A percentile compares a stretch with the other conserved stretches of the same genome.
phyloP scores from a whole-genome alignment of 2,113 vertebrate genomes.

The Lamprologus speciosus region DNA sequence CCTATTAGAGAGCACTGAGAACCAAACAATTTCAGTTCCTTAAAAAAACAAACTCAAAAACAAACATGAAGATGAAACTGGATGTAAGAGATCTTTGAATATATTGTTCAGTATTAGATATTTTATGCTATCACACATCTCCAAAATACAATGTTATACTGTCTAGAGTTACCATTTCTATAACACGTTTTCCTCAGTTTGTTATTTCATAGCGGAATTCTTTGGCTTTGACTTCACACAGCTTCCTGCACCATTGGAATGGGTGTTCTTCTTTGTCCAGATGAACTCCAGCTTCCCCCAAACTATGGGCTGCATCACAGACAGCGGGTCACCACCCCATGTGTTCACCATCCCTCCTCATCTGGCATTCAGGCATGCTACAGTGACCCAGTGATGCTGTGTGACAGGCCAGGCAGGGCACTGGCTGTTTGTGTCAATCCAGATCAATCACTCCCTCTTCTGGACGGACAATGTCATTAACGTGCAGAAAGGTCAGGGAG shows the following conservation, averaged over 20 bases:
- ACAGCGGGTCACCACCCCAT: constrained; percentile 44
- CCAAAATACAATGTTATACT: not conserved
- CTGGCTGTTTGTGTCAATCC: constrained; percentile 71
- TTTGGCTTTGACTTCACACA: not conserved
- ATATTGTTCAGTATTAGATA: not conserved
- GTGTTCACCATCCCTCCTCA: constrained; percentile 53
- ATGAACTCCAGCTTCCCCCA: not conserved
- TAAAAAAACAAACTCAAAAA: not conserved
- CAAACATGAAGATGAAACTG: not conserved
- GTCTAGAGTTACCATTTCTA: not conserved
- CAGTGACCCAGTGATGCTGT: constrained; percentile 66
- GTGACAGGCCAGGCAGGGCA: constrained; percentile 64
- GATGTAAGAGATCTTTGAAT: not conserved
- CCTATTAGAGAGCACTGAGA: not conserved
- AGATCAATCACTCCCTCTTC: constrained; percentile 71
- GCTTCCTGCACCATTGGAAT: not conserved
- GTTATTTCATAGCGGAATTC: not conserved
- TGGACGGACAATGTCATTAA: constrained; percentile 64
- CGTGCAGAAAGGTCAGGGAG: constrained; percentile 48
- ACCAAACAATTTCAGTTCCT: not conserved
- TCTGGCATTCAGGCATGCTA: constrained; percentile 68
- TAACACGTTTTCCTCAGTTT: not conserved
- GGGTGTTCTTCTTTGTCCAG: not conserved
- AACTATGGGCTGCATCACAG: not conserved
- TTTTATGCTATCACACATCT: not conserved